Evolutionary conservation across 2,888 invertebrate species (phyloP).

Genomic region (Yponomeuta malinellus): DNA sequence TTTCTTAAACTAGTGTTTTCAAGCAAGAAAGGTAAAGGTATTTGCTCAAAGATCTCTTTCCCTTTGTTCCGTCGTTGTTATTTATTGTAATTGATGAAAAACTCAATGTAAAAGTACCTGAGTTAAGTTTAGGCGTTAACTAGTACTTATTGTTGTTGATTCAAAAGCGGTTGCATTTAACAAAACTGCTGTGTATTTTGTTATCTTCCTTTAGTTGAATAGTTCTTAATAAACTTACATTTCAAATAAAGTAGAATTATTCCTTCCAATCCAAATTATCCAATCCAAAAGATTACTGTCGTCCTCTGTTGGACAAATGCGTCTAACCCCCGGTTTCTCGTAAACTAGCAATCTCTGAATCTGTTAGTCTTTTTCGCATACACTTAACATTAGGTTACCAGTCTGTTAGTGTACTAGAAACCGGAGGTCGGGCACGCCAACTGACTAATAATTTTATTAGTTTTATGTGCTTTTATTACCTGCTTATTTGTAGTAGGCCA

Average conservation of each 20-base stretch:
- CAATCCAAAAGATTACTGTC: too few species aligned
- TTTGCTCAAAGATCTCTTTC: neutral
- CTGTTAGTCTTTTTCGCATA: too few species aligned
- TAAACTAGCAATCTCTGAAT: neutral
- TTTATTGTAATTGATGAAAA: slow-evolving; percentile 7
- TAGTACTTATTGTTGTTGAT: slow-evolving; percentile 2
- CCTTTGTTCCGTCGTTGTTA: slow-evolving; percentile 12
- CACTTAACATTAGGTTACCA: too few species aligned
- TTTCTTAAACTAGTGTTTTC: neutral
- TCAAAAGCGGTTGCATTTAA: slow-evolving; percentile 3
- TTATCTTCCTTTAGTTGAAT: neutral
- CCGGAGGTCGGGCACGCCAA: too few species aligned
- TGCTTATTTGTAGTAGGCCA: too few species aligned
- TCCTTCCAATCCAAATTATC: too few species aligned
- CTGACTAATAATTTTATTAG: too few species aligned
- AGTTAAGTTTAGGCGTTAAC: slow-evolving; percentile 9
- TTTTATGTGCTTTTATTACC: too few species aligned
- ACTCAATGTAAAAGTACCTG: slow-evolving; percentile 21
- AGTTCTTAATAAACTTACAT: neutral
- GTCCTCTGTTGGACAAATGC: too few species aligned
- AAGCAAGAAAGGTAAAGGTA: neutral
- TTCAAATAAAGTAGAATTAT: neutral
- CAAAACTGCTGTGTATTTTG: neutral
- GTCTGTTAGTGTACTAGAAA: too few species aligned
- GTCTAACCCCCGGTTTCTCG: neutral